These are phyloP conservation scores for Tolmerus cingulatus DNA, from an alignment of 2,888 invertebrate species.

Conservation along the genomic window DNA sequence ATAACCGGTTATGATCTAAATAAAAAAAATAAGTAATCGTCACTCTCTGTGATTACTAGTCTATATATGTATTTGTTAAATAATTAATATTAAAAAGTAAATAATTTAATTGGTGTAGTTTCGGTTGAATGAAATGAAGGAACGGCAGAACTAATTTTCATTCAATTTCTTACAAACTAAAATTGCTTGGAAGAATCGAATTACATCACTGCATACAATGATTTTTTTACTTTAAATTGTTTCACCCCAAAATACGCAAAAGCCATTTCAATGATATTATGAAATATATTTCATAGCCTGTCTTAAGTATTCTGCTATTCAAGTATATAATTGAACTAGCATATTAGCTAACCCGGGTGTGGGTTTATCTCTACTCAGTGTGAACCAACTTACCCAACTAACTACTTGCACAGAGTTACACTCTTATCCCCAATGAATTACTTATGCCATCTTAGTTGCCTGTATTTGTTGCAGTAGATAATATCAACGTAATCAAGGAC, in stretches of 20 bases:
- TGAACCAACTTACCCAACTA: background rate
- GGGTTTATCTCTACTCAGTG: background rate
- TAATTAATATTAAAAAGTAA: too few relatives aligned
- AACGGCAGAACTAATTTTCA: background rate
- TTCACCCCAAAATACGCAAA: background rate
- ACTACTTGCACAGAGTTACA: background rate
- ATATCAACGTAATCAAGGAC: background rate
- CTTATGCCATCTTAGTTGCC: background rate
- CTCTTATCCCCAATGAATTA: background rate
- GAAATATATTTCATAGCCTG: background rate
- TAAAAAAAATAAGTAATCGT: conserved; percentile 21
- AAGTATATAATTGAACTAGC: background rate
- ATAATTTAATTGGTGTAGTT: background rate
- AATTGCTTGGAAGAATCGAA: background rate
- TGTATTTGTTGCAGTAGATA: background rate
- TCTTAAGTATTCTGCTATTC: background rate
- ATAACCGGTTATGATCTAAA: conserved; percentile 53
- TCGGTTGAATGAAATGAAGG: background rate
- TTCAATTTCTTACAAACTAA: background rate
- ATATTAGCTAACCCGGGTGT: background rate
- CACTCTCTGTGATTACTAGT: too few relatives aligned
- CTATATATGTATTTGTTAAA: too few relatives aligned
- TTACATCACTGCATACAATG: background rate
- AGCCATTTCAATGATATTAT: background rate
- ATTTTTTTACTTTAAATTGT: background rate